These are phyloP conservation scores for Drosophila koepferae DNA, from an alignment of 2,888 invertebrate genomes.

Conservation along the genomic window DNA sequence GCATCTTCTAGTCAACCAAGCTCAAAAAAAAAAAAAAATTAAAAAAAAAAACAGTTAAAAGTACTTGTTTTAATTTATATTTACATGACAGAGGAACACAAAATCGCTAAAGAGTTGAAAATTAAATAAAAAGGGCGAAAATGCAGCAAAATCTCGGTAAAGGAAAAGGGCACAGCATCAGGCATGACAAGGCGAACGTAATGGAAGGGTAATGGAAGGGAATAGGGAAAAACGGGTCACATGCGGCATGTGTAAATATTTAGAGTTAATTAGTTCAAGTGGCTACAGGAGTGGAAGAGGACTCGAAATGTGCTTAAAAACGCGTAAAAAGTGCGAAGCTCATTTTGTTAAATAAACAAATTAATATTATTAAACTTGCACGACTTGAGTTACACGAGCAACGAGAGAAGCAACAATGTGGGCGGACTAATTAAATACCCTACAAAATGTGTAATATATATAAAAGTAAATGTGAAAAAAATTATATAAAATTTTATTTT, in stretches of 20 bases:
- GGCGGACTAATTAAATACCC: constrained; percentile 18
- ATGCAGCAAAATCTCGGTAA: neutral
- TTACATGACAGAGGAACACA: constrained; percentile 55
- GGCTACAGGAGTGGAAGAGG: constrained; percentile 11
- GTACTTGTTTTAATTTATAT: constrained; percentile 61
- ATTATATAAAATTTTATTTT: neutral
- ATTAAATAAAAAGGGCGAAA: constrained; percentile 6
- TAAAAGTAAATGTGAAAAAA: neutral
- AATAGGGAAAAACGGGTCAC: constrained; percentile 13
- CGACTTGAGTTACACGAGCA: constrained; percentile 25
- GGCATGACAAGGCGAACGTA: neutral
- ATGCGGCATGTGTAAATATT: constrained; percentile 58
- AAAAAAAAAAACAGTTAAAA: neutral
- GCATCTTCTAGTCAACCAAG: neutral
- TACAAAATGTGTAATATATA: neutral
- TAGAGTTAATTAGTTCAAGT: constrained; percentile 71
- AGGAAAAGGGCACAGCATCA: neutral
- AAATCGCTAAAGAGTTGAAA: constrained; percentile 51
- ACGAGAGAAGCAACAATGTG: neutral
- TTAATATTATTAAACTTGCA: constrained; percentile 65
- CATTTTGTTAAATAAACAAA: constrained; percentile 76
- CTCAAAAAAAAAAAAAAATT: no score
- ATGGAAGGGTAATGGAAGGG: neutral
- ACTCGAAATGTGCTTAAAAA: constrained; percentile 60
- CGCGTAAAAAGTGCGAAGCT: constrained; percentile 71